Base-by-base conservation (phyloP, 2,797 vertebrate species). In the Gymnocypris eckloni region DNA sequence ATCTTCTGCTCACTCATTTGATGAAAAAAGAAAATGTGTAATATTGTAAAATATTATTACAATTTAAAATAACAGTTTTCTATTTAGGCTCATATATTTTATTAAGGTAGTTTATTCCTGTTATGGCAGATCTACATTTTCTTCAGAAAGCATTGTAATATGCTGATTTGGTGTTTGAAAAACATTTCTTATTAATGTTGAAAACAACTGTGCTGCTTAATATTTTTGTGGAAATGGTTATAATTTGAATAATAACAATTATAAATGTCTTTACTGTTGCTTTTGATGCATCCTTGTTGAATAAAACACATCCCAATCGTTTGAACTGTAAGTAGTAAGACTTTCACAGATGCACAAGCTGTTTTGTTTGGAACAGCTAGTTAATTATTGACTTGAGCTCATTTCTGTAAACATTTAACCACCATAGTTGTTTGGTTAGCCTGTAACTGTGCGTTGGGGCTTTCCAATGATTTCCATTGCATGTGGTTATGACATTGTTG, bases 401-500 rank as follows among this genome's bases (percentile, higher is more conserved):
- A 33, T 13, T 59, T 78, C 33, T 69, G 33, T 56, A 59, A 56
- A 79, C 66, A 69, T 76, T 43, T 39, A 84, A 28, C 39, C n/a
- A 22, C 4, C 73, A 22, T 69, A 10, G 22, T 61, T 37, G 73
- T 52, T 66, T 84, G n/a, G 54, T 83, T 64, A 45, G 25, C 18
- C 20, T 75, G 13, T 37, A 20, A 11, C 28, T 50, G 12, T 28
- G 28, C 11, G 1, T 37, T 25, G 59, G 45, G 43, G 59, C 13
- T 83, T 83, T 76, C 72, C 72, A 50, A 1, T 56, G 33, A 39
- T 67, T 69, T 75, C 48, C 2, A n/a, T 28, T 78, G 6, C 37
- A 52, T 78, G 77, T 77, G 84, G 48, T 10, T 86, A 79, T 84
- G 11, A 78, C 12, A 43, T 37, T 77, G 64, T 64, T 81, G 69